phyloP scores from a whole-genome alignment of 2,113 vertebrate genomes.

The Poicephalus gulielmi region DNA sequence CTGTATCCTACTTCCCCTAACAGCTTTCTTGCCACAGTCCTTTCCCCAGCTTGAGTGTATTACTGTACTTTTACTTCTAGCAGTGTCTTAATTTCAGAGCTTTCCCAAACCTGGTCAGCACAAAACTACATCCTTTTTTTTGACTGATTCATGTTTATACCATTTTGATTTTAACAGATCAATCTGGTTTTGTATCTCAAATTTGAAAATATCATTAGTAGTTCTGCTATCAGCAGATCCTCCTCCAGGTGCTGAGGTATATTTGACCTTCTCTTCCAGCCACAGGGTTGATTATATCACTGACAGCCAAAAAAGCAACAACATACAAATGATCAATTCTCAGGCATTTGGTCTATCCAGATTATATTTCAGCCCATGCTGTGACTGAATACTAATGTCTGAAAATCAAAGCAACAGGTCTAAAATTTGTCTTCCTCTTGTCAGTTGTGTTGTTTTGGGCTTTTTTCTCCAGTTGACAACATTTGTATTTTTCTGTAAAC shows the following conservation, averaged over 20 bases:
- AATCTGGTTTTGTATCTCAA: background rate
- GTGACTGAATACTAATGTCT: background rate
- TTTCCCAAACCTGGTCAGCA: background rate
- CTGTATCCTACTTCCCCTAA: background rate
- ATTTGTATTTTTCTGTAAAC: background rate
- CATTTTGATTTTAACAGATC: background rate
- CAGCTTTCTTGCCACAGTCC: background rate
- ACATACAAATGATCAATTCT: background rate
- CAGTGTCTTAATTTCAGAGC: background rate
- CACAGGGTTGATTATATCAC: background rate
- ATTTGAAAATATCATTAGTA: background rate
- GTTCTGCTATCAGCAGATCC: background rate
- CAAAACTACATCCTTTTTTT: background rate
- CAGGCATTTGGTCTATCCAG: background rate
- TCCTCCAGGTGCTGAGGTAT: background rate
- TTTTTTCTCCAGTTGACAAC: background rate
- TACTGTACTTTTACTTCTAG: background rate
- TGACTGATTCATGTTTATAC: background rate
- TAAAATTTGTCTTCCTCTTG: background rate
- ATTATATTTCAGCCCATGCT: background rate
- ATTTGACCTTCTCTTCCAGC: conserved; percentile 6
- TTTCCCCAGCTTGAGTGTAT: background rate
- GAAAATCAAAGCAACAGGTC: background rate
- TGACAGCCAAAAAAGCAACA: background rate
- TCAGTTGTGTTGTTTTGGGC: background rate